Evolutionary conservation across 2,113 vertebrate species (phyloP), one percentile per base, ranked within the genome.

Genomic region (Leucoraja erinaceus): DNA sequence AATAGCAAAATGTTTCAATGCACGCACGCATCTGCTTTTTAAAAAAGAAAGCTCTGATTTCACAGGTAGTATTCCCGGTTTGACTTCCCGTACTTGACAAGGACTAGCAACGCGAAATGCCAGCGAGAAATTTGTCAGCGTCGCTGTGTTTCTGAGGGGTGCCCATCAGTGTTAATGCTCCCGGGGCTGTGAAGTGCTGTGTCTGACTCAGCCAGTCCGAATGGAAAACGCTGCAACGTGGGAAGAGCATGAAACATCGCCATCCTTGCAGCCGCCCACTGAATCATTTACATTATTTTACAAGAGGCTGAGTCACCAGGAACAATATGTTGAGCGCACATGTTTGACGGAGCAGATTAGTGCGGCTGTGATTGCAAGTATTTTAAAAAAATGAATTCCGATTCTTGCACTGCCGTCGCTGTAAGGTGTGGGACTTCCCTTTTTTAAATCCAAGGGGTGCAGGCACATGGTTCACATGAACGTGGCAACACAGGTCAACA

Each of bases 221-320:
- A 47, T 38, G 88, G 7, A 61, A 90, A 90, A 90, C 20, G 18
- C n/a, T 70, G 33, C 63, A 90, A 54, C 68, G 90, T 91, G 90
- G 90, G 90, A 72, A 91, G 66, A 47, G 33, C 38, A 70, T 74
- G 68, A 54, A 91, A 54, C 90, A 72, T 47, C 18, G 68, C 68
- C 70, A 70, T 68, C 68, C 90, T 54, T 91, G 25, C 63, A 91
- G 18, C 90, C 90, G 54, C 90, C 90, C 90, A 91, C 90, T 9
- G 6, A 25, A 31, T 91, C 6, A 72, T 91, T 74, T 91, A 47
- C 90, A 91, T 91, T 28, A 38, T 91, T 72, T 72, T 91, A 74
- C 22, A 90, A 90, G 90, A 88, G 83, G 90, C 33, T 91, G 47
- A 91, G 90, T 91, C 90, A 91, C 22, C 22, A 54, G 18, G 25